Evolutionary conservation across 2,113 vertebrate genomes (phyloP).

Genomic region (Clarias magur): DNA sequence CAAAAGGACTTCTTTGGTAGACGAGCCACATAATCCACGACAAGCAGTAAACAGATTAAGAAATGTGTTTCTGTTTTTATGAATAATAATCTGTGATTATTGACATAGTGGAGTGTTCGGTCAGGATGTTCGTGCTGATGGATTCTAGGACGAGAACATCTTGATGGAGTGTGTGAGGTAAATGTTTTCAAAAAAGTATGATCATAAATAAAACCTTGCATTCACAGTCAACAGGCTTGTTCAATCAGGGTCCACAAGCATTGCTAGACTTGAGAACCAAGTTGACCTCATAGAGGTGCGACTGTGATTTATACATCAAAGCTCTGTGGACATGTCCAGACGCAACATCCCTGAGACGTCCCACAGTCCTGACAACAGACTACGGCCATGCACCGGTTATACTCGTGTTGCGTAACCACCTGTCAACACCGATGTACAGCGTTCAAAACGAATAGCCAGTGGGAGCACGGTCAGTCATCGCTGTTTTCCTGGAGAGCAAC

Average conservation of each 20-base stretch:
- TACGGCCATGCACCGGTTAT: background rate
- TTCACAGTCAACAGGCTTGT: background rate
- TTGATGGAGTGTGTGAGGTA: background rate
- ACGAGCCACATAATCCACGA: background rate
- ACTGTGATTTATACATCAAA: background rate
- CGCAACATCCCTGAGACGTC: background rate
- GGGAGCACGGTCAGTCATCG: constrained; percentile 17
- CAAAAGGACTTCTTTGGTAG: background rate
- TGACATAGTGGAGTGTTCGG: background rate
- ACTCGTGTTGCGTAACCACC: background rate
- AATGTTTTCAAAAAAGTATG: background rate
- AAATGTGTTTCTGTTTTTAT: background rate
- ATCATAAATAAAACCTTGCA: background rate
- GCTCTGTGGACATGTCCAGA: background rate
- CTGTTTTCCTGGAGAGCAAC: background rate
- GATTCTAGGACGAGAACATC: no score
- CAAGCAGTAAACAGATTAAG: background rate
- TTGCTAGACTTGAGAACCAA: background rate
- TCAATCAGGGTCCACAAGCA: background rate
- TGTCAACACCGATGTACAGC: constrained; percentile 1
- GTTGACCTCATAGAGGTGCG: background rate
- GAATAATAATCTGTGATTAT: background rate
- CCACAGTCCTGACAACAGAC: background rate
- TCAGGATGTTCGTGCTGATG: background rate
- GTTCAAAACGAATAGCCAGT: constrained; percentile 28